Evolutionary conservation across 1,140 invertebrate genomes (phyloP), one percentile per base, ranked within the genome.

Genomic region (Drosophila simulans): DNA sequence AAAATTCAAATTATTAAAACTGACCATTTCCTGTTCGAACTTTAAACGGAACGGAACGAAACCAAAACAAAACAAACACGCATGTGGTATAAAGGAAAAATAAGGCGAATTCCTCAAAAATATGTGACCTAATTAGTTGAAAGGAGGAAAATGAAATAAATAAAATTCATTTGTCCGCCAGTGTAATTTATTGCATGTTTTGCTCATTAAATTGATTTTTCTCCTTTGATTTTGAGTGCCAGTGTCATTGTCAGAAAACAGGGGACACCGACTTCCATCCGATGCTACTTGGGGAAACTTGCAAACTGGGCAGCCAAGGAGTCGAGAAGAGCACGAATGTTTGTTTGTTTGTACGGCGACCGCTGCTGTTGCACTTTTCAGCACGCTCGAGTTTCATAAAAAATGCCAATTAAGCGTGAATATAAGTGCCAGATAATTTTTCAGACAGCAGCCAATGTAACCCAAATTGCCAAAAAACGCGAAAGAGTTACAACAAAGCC

Each of bases 351-450:
- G 20, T 27, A 31, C 15, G 40, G 46, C 35, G 35, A 37, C 35
- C 48, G 54, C 51, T 62, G 56, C 80, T 56, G 77, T 40, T 81
- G 81, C 60, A 64, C 69, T 88, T 88, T 88, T 86, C 83, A 66
- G 82, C 82, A 86, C 82, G 79, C 82, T 86, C 76, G 80, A 68
- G 76, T 89, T 86, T 83, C 83, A 89, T 90, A 89, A 84, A 91
- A 90, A 91, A 91, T 91, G 90, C 90, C 90, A 91, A 91, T 91
- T 91, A 91, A 91, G 86, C 90, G 86, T 91, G 90, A 91, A 91
- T 91, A 91, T 91, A 91, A 91, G 90, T 90, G 90, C 90, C 77
- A 86, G 90, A 91, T 91, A 91, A 91, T 91, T 91, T 91, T 89
- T 90, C 84, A 74, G 80, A 91, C 76, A 86, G 79, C 82, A 62